Base-by-base conservation (phyloP, 2,888 invertebrate species). In the Drosophila meridiana region DNA sequence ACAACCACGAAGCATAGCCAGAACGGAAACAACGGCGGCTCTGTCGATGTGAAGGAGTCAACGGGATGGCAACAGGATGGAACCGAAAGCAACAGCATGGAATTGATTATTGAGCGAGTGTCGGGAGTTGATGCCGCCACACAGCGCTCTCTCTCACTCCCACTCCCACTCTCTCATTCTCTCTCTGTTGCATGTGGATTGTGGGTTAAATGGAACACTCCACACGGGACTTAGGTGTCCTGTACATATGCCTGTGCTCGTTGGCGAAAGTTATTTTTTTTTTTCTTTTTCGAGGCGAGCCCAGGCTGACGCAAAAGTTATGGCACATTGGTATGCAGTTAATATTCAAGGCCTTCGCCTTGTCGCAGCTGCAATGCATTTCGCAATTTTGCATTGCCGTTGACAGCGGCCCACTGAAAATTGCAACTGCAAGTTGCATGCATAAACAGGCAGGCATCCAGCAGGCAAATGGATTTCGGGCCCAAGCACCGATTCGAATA, bases 81-180 rank as follows among this genome's bases (percentile, higher is more conserved):
- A 77, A 73, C 82, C 63, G 62, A 84, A 69, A 73, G 73, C 86
- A 82, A 76, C 73, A 71, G 76, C 79, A 69, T 61, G 80, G 82
- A 85, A 85, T 82, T 82, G 83, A 82, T 82, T 85, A 82, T 82
- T 82, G 86, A 80, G 70, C 66, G 72, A 74, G 65, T 64, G 75
- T 28, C 58, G 48, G 56, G 56, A 48, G 47, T 52, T 58, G 48
- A 20, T 55, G 69, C 40, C 65, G 64, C 58, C 45, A 26, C 36
- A 45, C 13, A 36, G 38, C n/a, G 14, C 11, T 3, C 55, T 9
- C 11, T 1, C n/a, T 8, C 20, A n/a, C 55, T 28, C n/a, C 4
- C 52, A 2, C 40, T 30, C 2, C 14, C 4, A 1, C 11, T 20
- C 6, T 20, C 20, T 34, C 3, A 20, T 5, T 5, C 36, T n/a